Evolutionary conservation across 2,888 invertebrate species (phyloP), one percentile per base, ranked within the genome.

Genomic region (Meteorus colon): DNA sequence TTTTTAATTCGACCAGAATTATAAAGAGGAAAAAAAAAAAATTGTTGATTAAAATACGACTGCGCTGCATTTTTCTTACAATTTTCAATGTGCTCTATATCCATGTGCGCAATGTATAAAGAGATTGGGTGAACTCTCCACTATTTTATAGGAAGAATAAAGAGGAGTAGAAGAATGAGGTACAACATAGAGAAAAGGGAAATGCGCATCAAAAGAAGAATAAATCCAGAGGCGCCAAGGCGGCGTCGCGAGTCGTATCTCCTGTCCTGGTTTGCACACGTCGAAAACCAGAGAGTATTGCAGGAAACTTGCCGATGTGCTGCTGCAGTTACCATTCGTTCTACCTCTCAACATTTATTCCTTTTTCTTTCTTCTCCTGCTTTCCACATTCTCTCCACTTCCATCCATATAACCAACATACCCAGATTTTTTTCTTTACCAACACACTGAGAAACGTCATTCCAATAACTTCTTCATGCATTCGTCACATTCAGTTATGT

Each of bases 181-280:
- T 71, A 74, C 48, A 68, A 24, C 45, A 74, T 55, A 73, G 19
- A 8, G n/a, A 55, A 34, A 34, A n/a, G 55, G 55, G n/a, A 55
- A 55, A 19, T 55, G 55, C 19, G 19, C 55, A 24, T 55, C 77
- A 80, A 75, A 73, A 73, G 78, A 77, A 74, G 81, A 81, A 83
- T 82, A 78, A 82, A 82, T 80, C 82, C 72, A 78, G 75, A 81
- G 88, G 87, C 88, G 88, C 88, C 87, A 84, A 79, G 79, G 78
- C 79, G 87, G 84, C 87, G 87, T 84, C 84, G 81, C 80, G 82
- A 72, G 73, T 77, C 77, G 77, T 78, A 77, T 75, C 62, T 74
- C 48, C 45, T 27, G 67, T 68, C 55, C 60, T 69, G 68, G 67
- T 68, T 77, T 31, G 72, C 70, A 68, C 70, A 68, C 75, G 55